phyloP scores from a whole-genome alignment of 2,113 vertebrate genomes.

The Cricetomys ansorgei region DNA sequence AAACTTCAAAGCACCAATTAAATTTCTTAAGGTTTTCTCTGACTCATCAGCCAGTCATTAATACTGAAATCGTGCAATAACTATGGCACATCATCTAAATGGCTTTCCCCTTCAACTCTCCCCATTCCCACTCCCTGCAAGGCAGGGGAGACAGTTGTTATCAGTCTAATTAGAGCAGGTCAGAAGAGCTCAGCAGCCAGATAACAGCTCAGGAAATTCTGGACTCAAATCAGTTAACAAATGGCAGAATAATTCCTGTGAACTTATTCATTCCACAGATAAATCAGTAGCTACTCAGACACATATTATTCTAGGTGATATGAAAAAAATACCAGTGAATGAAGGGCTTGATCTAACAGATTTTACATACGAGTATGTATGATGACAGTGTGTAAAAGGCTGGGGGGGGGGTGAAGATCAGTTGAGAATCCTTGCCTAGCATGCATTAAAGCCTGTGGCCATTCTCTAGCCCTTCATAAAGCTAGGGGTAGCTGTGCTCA shows the following conservation, averaged over 20 bases:
- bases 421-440: not conserved
- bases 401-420: too few species aligned
- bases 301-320: not conserved
- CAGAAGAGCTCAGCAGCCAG: not conserved
- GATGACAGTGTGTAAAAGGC: not conserved
- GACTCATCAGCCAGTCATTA: not conserved
- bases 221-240: not conserved
- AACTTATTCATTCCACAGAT: not conserved
- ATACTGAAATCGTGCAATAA: not conserved
- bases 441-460: not conserved
- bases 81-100: not conserved
- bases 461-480: not conserved
- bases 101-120: not conserved
- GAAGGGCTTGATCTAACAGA: not conserved
- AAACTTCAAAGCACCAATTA: not conserved
- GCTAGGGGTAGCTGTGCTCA: too few species aligned
- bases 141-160: not conserved
- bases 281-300: not conserved
- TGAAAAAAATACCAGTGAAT: not conserved
- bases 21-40: not conserved
- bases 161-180: not conserved
- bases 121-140: not conserved
- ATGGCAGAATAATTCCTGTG: not conserved
- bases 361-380: not conserved
- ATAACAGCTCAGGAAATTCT: not conserved